Evolutionary conservation across 2,797 vertebrate genomes (phyloP), one percentile per base, ranked within the genome.

Genomic region (Phataginus tricuspis): DNA sequence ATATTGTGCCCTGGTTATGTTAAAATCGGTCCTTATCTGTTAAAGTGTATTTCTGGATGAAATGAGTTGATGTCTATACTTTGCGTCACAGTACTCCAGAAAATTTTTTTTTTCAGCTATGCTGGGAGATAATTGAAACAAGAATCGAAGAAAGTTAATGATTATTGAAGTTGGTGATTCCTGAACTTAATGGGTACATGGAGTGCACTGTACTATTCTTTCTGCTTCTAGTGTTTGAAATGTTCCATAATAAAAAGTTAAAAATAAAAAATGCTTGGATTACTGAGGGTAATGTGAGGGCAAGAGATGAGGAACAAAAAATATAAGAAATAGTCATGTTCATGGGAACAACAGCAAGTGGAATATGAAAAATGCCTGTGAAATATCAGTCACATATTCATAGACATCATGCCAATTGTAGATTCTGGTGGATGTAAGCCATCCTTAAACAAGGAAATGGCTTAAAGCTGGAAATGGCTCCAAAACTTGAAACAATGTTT

Each of bases 121-220:
- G 68, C 79, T 63, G 51, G 29, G 61, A 27, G 61, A 31, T n/a
- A 72, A 68, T 57, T 88, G 77, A 91, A 94, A 86, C 68, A 45
- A 77, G 45, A 80, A 84, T 31, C 80, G 55, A 84, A 91, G 34
- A 71, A 72, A 69, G 78, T 95, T 94, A 96, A 91, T 93, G 83
- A 83, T 93, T 84, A 71, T 14, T 80, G 69, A 95, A 92, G 49
- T 42, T 61, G 80, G 71, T 92, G 69, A 87, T 71, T 96, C 86
- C 51, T 90, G 82, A 86, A 80, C 42, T 91, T 95, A 97, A 89
- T 97, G 89, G 51, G 77, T n/a, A 91, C 91, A 75, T 2, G 13
- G 86, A 63, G 51, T 80, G 51, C 86, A 96, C 64, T 90, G 49
- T 83, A 80, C 37, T 74, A 78, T 39, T 77, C 39, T 68, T 80